Evolutionary conservation across 2,888 invertebrate genomes (phyloP).

Genomic region (Autographa pulchrina): DNA sequence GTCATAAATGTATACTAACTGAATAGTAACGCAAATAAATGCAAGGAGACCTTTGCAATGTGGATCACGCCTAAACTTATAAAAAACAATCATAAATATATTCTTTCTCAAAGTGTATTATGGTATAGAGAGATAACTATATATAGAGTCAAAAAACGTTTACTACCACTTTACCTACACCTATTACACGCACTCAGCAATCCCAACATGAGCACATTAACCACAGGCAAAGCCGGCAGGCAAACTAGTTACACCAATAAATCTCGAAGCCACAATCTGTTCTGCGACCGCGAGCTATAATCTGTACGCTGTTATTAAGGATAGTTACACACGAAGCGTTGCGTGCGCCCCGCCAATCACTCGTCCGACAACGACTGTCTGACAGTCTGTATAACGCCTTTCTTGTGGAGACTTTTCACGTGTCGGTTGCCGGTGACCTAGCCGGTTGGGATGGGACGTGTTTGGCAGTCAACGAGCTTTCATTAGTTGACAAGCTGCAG

Average conservation of each 20-base stretch:
- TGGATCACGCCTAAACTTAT: too few species aligned
- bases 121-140: too few species aligned
- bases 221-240: conserved; percentile 30
- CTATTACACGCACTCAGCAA: background rate
- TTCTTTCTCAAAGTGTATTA: too few species aligned
- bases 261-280: conserved; percentile 40
- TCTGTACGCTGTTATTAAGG: conserved; percentile 63
- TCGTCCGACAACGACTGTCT: conserved; percentile 42
- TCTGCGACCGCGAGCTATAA: conserved; percentile 16
- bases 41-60: too few species aligned
- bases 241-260: conserved; percentile 56
- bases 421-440: background rate
- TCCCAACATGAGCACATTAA: background rate
- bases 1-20: too few species aligned
- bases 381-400: conserved; percentile 46
- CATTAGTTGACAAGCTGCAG: too few species aligned
- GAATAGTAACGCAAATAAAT: too few species aligned
- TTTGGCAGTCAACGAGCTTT: too few species aligned
- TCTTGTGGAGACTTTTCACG: background rate
- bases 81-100: too few species aligned
- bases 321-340: conserved; percentile 67
- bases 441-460: background rate
- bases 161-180: background rate
- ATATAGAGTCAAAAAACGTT: background rate
- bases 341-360: conserved; percentile 69